Conservation (phyloP, 2,888 invertebrate species). For the Mimas tiliae region DNA sequence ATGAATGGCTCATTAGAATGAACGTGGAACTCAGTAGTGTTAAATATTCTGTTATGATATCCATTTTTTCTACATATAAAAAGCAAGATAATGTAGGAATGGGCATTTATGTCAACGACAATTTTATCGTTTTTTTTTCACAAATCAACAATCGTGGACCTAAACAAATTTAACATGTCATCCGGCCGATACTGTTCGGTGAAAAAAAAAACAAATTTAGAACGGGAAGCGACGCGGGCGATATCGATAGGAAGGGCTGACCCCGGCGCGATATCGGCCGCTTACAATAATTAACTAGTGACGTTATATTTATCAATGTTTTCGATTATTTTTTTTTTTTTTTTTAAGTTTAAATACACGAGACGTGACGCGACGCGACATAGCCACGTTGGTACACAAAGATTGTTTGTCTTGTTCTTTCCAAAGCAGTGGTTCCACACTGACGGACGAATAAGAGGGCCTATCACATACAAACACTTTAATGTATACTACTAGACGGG, state of each 20-base stretch:
- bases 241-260: slow-evolving; percentile 72
- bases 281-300: slow-evolving; percentile 15
- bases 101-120: not conserved
- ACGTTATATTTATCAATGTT: slow-evolving; percentile 12
- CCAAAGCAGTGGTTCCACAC: no score
- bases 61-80: no score
- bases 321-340: no score
- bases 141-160: slow-evolving; percentile 7
- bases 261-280: slow-evolving; percentile 47
- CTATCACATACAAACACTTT: no score
- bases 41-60: no score
- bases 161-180: slow-evolving; percentile 19
- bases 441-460: no score
- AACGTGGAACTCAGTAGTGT: no score
- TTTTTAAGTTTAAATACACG: not conserved
- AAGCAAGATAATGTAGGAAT: no score
- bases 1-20: no score
- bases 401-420: slow-evolving; percentile 10
- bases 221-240: slow-evolving; percentile 42
- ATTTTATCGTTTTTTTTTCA: not conserved
- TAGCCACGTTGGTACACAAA: not conserved
- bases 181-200: not conserved
- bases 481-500: no score
- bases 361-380: not conserved
- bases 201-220: slow-evolving; percentile 30